phyloP scores from a whole-genome alignment of 92 coral and sea anemone genomes.

The Siderastrea radians region DNA sequence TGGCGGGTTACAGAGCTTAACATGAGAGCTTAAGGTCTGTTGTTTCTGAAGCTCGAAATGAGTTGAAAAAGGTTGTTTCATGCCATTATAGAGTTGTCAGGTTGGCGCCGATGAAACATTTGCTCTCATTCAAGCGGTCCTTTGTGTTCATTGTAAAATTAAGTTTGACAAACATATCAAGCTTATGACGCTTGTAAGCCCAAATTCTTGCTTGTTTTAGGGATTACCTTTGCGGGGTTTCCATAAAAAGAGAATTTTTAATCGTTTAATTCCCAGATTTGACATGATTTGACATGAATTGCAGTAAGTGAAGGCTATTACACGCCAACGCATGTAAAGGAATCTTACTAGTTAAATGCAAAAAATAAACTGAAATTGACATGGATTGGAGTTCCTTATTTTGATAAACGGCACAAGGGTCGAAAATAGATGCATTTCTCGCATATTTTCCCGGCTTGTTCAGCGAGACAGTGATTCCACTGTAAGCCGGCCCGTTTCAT shows the following conservation, averaged over 20 bases:
- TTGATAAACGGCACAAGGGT: background rate
- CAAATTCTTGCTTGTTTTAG: background rate
- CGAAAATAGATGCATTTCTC: background rate
- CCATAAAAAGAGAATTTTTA: constrained; percentile 1
- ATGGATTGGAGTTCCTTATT: background rate
- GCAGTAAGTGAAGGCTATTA: background rate
- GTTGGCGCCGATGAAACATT: constrained; percentile 2
- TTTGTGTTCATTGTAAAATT: constrained; percentile 29
- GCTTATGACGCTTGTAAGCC: background rate
- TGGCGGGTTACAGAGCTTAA: constrained; percentile 11
- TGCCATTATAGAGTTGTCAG: constrained; percentile 11
- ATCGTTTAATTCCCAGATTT: constrained; percentile 26
- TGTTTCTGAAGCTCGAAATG: constrained; percentile 24
- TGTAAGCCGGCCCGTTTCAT: background rate
- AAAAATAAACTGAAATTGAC: constrained; percentile 23
- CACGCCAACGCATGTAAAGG: background rate
- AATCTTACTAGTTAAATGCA: background rate
- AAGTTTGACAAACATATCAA: constrained; percentile 30
- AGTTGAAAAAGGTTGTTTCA: constrained; percentile 11
- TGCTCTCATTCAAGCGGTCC: constrained; percentile 12
- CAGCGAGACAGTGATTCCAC: background rate
- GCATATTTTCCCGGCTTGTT: background rate
- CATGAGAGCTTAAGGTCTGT: constrained; percentile 1
- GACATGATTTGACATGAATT: background rate
- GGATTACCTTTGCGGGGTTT: constrained; percentile 30